Base-by-base conservation (phyloP, 2,888 invertebrate species). In the Seladonia tumulorum region DNA sequence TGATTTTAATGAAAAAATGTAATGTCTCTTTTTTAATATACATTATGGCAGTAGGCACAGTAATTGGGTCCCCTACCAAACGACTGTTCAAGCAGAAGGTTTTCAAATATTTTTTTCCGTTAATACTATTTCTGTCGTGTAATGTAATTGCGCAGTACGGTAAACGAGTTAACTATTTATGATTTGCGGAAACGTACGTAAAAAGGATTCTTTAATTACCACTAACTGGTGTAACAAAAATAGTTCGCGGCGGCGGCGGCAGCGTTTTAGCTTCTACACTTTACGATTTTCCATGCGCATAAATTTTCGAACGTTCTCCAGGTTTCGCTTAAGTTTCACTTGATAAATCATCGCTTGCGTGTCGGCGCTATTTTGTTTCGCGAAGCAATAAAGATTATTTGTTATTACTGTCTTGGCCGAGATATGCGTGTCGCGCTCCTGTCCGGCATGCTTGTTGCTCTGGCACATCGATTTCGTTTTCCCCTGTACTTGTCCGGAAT, bases 341-440 rank as follows among this genome's bases (percentile, higher is more conserved):
- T 76, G 72, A 85, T 85, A 85, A 83, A 79, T 85, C 71, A 79
- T 66, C 29, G 42, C 29, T 79, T 76, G 76, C 79, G 76, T 83
- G 79, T 42, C 75, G 39, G 16, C 29, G 25, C 74, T 72, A 73
- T 83, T 85, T 85, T 83, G 79, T 79, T 76, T 79, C 83, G 18
- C 47, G 57, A 18, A 68, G 47, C 75, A 60, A 10, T 79, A 83
- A 76, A 83, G 72, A 85, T 79, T 83, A 85, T 76, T 85, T 79
- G 79, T 79, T 83, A 49, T 68, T 76, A 57, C 79, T 60, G 76
- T 25, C 76, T 39, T 63, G 60, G 16, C 71, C 63, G 75, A 84
- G 66, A 68, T 81, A 80, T 60, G 70, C 70, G 35, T 75, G 53
- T 75, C 35, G 5, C 39, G 25, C 45, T 12, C 10, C 60, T 49